These are phyloP conservation scores for Leucoma salicis DNA, from an alignment of 2,888 invertebrate species.

Conservation along the genomic window DNA sequence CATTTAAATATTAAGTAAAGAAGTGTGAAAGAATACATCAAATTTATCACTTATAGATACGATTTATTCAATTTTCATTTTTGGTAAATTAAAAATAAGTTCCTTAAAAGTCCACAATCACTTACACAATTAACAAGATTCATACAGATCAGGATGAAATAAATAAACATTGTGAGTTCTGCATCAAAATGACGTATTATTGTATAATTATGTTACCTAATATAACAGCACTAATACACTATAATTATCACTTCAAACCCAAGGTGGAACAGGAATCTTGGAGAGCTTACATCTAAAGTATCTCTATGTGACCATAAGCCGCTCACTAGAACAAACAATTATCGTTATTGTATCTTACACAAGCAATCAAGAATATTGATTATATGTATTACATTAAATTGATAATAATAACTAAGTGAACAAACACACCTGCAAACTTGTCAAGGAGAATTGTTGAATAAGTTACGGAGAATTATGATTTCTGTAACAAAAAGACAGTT, in stretches of 20 bases:
- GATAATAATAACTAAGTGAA: slow-evolving; percentile 23
- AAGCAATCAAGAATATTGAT: slow-evolving; percentile 3
- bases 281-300: slow-evolving; percentile 74
- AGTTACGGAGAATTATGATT: slow-evolving; percentile 69
- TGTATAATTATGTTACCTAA: slow-evolving; percentile 64
- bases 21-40: slow-evolving; percentile 18
- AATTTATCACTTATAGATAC: slow-evolving; percentile 61
- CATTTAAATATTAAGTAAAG: no score
- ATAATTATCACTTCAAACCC: slow-evolving; percentile 79
- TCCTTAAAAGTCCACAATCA: slow-evolving; percentile 77
- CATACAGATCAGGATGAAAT: slow-evolving; percentile 80
- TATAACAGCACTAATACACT: slow-evolving; percentile 73
- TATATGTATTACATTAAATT: slow-evolving; percentile 6
- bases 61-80: slow-evolving; percentile 78
- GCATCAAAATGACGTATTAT: slow-evolving; percentile 64
- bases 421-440: slow-evolving; percentile 59
- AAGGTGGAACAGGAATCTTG: slow-evolving; percentile 77
- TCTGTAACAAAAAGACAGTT: slow-evolving; percentile 51
- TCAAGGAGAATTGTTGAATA: slow-evolving; percentile 55
- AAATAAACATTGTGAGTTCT: slow-evolving; percentile 77
- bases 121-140: slow-evolving; percentile 76
- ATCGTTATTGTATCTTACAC: slow-evolving; percentile 29
- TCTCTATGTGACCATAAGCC: slow-evolving; percentile 69
- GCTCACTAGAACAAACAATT: slow-evolving; percentile 65
- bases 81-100: slow-evolving; percentile 80